A percentile compares a stretch with the other conserved stretches of the same genome.
These are phyloP conservation scores for Sphinx pinastri DNA, from an alignment of 2,888 invertebrate species.

Conservation along the genomic window DNA sequence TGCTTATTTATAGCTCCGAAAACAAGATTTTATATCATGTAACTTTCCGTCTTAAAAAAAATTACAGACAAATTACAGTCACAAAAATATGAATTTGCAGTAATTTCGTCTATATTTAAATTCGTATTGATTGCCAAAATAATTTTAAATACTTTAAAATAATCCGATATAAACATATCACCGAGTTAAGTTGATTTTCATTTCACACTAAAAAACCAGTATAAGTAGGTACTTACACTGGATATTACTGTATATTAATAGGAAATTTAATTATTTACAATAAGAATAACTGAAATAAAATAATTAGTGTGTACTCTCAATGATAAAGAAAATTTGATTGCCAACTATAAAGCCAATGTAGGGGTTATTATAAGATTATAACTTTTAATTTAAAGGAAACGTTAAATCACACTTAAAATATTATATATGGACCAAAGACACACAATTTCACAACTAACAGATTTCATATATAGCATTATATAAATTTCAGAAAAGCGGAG, in stretches of 20 bases:
- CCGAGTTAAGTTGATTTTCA: neutral
- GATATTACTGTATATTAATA: slow-evolving; percentile 21
- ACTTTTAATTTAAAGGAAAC: neutral
- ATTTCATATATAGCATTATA: neutral
- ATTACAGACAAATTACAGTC: no score
- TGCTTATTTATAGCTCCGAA: slow-evolving; percentile 33
- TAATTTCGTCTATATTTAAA: no score
- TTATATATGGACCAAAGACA: slow-evolving; percentile 21
- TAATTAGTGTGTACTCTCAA: neutral
- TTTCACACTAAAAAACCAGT: slow-evolving; percentile 4
- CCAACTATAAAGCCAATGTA: slow-evolving; percentile 18
- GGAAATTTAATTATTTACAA: slow-evolving; percentile 12
- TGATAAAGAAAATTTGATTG: neutral
- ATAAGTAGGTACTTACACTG: no score
- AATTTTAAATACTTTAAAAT: neutral
- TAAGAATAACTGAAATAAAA: neutral
- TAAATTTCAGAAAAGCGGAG: no score
- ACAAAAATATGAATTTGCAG: no score
- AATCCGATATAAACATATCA: neutral
- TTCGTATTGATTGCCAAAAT: neutral
- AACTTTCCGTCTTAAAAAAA: neutral
- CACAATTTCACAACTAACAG: neutral
- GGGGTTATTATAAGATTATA: neutral
- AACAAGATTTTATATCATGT: neutral
- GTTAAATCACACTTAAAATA: neutral